phyloP scores from a whole-genome alignment of 2,113 vertebrate genomes.

The Artemisiospiza belli region DNA sequence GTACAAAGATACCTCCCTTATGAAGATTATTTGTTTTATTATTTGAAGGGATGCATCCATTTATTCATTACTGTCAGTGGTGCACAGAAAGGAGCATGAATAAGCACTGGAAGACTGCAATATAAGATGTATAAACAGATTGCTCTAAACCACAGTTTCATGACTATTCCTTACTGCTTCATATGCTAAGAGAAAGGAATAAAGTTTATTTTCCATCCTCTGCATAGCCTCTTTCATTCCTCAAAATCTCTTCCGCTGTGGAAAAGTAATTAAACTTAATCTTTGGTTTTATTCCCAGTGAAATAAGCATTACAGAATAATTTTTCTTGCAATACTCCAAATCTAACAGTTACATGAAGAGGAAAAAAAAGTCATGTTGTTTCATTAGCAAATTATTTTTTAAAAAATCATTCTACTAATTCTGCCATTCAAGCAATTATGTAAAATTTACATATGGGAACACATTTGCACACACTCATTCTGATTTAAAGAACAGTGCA shows the following conservation, averaged over 20 bases:
- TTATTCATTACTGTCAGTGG: not conserved
- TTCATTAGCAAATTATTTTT: not conserved
- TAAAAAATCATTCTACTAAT: not conserved
- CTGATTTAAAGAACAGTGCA: not conserved
- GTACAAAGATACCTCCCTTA: slow-evolving; percentile 14
- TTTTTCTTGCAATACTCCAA: not conserved
- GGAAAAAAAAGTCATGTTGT: not conserved
- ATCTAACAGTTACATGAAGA: not conserved
- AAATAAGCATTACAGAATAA: not conserved
- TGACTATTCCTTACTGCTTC: not conserved
- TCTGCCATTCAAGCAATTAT: not conserved
- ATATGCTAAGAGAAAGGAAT: not conserved
- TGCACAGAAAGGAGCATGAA: not conserved
- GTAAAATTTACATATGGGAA: not conserved
- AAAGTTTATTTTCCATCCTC: not conserved
- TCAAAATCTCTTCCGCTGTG: not conserved
- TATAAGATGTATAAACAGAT: not conserved
- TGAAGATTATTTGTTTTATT: not conserved
- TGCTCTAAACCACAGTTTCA: not conserved
- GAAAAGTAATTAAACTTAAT: slow-evolving; percentile 25
- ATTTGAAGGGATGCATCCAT: slow-evolving; percentile 12
- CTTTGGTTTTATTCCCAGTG: not conserved
- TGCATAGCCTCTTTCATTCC: not conserved
- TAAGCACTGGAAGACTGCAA: not conserved
- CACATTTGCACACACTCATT: not conserved